Conservation (phyloP, 2,888 invertebrate genomes). For the Resseliella maxima region DNA sequence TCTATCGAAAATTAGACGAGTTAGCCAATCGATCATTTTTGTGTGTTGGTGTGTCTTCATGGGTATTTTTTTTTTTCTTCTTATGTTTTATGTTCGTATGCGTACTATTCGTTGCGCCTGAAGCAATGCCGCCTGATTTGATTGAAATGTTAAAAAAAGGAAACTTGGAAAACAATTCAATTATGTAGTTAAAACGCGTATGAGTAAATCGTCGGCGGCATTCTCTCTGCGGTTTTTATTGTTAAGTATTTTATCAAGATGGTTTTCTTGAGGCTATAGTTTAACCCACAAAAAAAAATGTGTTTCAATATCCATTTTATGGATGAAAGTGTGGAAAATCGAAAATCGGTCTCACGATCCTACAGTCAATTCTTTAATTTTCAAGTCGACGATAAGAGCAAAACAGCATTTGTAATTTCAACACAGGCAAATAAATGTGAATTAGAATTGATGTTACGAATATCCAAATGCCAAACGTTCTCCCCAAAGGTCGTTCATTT, state of each 20-base stretch:
- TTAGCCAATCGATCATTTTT: slow-evolving; percentile 2
- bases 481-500: neutral
- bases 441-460: slow-evolving; percentile 24
- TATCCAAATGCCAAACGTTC: neutral
- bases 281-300: neutral
- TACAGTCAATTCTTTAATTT: slow-evolving; percentile 19
- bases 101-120: neutral
- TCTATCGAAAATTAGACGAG: neutral
- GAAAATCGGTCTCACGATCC: neutral
- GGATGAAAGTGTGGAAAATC: neutral
- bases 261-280: neutral
- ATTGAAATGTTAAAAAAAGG: slow-evolving; percentile 42
- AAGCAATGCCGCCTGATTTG: neutral
- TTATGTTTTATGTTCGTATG: neutral
- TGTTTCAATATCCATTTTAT: neutral
- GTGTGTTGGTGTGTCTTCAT: too few relatives aligned
- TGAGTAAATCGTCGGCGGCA: neutral
- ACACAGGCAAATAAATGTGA: slow-evolving; percentile 21
- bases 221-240: neutral
- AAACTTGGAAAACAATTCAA: slow-evolving; percentile 39
- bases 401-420: slow-evolving; percentile 17
- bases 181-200: slow-evolving; percentile 9
- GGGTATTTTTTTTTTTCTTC: neutral
- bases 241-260: neutral
- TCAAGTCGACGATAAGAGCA: slow-evolving; percentile 35